Percentiles rank a stretch among this genome's conserved stretches.
Conservation (phyloP, 2,888 invertebrate genomes). For the Tridacna crocea region DNA sequence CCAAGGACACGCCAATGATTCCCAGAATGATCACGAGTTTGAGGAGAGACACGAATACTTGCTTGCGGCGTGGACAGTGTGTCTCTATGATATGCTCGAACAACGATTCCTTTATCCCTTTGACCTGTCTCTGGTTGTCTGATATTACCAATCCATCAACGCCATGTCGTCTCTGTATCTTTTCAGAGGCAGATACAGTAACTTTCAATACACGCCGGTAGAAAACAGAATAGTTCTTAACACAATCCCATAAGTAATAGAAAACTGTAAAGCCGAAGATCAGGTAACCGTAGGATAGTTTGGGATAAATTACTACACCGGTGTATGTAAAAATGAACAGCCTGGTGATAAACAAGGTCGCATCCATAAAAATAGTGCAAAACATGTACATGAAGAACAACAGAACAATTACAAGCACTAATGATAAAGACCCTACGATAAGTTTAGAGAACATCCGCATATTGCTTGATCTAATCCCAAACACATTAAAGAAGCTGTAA, state of each 20-base stretch:
- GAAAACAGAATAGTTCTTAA: constrained; percentile 33
- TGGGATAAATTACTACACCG: constrained; percentile 63
- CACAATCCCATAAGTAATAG: constrained; percentile 57
- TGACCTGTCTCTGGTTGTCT: constrained; percentile 31
- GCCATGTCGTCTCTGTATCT: constrained; percentile 29
- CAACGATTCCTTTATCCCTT: constrained; percentile 37
- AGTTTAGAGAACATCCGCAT: not conserved
- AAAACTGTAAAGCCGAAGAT: constrained; percentile 58
- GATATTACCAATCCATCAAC: constrained; percentile 28
- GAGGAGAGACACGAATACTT: constrained; percentile 54
- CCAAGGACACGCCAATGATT: constrained; percentile 51
- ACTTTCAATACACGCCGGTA: constrained; percentile 49
- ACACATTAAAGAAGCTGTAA: constrained; percentile 33
- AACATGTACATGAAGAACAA: constrained; percentile 57
- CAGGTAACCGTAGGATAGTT: constrained; percentile 57
- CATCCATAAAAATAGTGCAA: constrained; percentile 62
- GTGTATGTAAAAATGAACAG: constrained; percentile 63
- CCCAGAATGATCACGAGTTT: constrained; percentile 48
- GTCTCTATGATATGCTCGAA: constrained; percentile 56
- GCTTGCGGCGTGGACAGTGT: constrained; percentile 54
- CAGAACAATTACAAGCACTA: not conserved
- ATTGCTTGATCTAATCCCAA: not conserved
- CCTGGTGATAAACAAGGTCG: constrained; percentile 53
- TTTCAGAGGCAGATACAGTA: constrained; percentile 32
- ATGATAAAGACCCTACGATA: not conserved